Percentiles rank a stretch among this genome's conserved stretches.
Evolutionary conservation across 2,797 vertebrate genomes (phyloP).

Genomic region (Parotocinclus haroldoi): DNA sequence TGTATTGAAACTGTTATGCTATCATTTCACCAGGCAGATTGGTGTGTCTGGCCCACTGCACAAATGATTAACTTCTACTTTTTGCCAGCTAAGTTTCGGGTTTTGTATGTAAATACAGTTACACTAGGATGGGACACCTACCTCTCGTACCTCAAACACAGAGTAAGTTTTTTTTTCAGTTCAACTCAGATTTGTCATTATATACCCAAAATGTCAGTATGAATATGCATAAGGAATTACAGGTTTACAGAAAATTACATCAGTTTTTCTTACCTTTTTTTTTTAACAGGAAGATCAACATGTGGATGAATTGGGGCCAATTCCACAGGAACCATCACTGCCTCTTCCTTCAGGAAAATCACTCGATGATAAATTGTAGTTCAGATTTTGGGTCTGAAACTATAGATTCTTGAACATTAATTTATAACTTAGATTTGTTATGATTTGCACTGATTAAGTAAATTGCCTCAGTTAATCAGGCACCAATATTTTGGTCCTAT

Average conservation of each 20-base stretch:
- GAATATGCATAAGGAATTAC: too few species aligned
- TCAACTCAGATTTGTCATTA: background rate
- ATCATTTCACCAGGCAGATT: constrained; percentile 74
- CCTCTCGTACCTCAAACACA: constrained; percentile 91
- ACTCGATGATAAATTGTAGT: constrained; percentile 49
- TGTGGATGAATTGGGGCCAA: background rate
- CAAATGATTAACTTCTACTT: constrained; percentile 94
- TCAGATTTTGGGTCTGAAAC: background rate
- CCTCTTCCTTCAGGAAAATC: constrained; percentile 32
- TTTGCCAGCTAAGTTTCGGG: constrained; percentile 78
- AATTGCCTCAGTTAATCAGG: too few species aligned
- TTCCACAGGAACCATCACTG: constrained; percentile 4
- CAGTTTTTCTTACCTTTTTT: background rate
- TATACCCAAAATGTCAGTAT: too few species aligned
- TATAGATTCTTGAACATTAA: background rate
- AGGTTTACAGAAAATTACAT: too few species aligned
- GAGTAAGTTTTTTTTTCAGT: constrained; percentile 66
- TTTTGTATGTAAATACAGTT: constrained; percentile 86
- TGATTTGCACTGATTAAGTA: too few species aligned
- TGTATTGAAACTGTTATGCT: background rate
- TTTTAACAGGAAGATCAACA: background rate
- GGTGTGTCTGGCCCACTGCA: constrained; percentile 86
- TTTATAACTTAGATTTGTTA: background rate
- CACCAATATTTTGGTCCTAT: too few species aligned
- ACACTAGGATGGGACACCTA: constrained; percentile 93